Base-by-base conservation (phyloP, 1,140 invertebrate species). In the Drosophila repleta region DNA sequence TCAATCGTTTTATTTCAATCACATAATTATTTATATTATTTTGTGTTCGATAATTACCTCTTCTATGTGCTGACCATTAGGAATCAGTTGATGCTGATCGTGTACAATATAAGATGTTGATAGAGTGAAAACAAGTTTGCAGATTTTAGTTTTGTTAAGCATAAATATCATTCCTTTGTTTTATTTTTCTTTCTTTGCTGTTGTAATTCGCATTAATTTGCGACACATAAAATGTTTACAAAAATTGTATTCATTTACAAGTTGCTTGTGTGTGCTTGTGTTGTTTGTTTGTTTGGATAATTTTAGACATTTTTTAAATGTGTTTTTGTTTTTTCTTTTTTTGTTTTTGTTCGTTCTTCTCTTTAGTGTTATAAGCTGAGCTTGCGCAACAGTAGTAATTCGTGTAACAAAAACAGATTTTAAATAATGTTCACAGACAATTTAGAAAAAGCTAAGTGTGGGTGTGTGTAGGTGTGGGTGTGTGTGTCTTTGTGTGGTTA, bases 241-340 rank as follows among this genome's bases (percentile, higher is more conserved):
- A 85, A 62, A 67, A n/a, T 81, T 85, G 77, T 81, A 85, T 74
- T 74, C 62, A 85, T 85, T 85, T 68, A 74, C 57, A 85, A 74
- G 57, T 68, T 56, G 63, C 41, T 56, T 55, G 57, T 60, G 62
- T 61, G 15, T 52, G n/a, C n/a, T n/a, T n/a, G 53, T 82, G 37
- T 74, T 68, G 57, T 35, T 32, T 29, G 29, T 29, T 29, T 29
- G 29, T 8, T 29, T 29, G 29, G 48, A 52, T 20, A 13, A 3
- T 51, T 79, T 78, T 74, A 87, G 73, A 77, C 82, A 84, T 84
- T 84, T 84, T 84, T 81, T 11, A 84, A 84, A 84, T 85, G 82
- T 80, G 63, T 70, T 43, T 65, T 57, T 57, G 5, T 58, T 66
- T 56, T 53, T 58, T 24, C 4, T 24, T 24, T 24, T 29, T 29